phyloP scores from a whole-genome alignment of 2,888 invertebrate genomes.

The Scaptodrosophila latifasciaeformis region DNA sequence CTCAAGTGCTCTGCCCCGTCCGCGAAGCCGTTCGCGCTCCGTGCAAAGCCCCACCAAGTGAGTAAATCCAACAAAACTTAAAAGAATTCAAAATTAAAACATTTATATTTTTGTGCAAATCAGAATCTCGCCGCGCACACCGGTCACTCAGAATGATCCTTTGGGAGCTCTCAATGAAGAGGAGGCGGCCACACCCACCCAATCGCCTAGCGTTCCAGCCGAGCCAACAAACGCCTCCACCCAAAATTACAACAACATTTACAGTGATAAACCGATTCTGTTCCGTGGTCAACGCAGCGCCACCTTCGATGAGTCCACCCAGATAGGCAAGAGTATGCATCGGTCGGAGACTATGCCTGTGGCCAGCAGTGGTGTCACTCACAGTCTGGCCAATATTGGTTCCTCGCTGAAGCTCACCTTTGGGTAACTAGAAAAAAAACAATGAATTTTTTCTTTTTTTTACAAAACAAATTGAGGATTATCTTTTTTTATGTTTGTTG shows the following conservation, averaged over 20 bases:
- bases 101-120: not conserved
- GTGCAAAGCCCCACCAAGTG: constrained; percentile 75
- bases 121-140: constrained; percentile 85
- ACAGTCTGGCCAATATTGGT: constrained; percentile 86
- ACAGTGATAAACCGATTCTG: constrained; percentile 82
- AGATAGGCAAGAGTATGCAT: constrained; percentile 77
- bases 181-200: constrained; percentile 36
- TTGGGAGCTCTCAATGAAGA: constrained; percentile 84
- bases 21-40: constrained; percentile 26
- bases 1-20: constrained; percentile 33
- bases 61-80: constrained; percentile 11
- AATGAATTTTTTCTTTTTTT: constrained; percentile 2
- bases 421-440: constrained; percentile 78
- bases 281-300: constrained; percentile 79
- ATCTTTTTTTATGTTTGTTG: constrained; percentile 9
- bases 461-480: too few species aligned
- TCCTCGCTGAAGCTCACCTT: constrained; percentile 90
- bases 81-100: not conserved
- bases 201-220: constrained; percentile 41
- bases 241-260: constrained; percentile 71
- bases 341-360: constrained; percentile 86
- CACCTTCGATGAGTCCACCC: constrained; percentile 78
- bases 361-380: constrained; percentile 79
- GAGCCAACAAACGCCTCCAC: constrained; percentile 22
- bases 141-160: constrained; percentile 94